Conservation (phyloP, 2,797 vertebrate genomes). For the Peromyscus aztecus region DNA sequence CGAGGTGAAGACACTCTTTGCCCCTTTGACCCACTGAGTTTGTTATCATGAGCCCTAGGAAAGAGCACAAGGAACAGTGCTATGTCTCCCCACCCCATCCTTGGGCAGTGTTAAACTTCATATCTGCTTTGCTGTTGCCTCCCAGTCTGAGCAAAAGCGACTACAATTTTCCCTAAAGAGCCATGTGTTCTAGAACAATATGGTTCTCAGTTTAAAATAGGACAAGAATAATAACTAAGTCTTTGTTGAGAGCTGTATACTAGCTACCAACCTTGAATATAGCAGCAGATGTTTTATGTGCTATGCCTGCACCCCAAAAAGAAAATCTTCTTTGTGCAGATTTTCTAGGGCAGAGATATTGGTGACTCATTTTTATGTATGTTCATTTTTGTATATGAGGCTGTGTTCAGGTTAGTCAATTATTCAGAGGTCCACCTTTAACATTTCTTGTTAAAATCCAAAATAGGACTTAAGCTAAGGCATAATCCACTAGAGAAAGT, state of each 20-base stretch:
- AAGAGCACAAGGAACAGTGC: too few relatives aligned
- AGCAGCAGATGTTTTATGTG: neutral
- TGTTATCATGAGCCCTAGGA: neutral
- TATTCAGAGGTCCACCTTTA: neutral
- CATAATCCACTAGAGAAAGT: neutral
- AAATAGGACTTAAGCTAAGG: neutral
- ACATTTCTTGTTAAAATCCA: constrained; percentile 15
- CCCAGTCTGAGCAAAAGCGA: neutral
- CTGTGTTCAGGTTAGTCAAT: neutral
- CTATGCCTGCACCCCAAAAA: neutral
- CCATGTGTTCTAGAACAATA: neutral
- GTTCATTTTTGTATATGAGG: neutral
- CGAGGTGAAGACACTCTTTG: neutral
- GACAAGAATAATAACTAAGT: neutral
- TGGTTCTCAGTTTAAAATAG: neutral
- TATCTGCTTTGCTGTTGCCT: neutral
- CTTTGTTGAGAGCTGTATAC: neutral
- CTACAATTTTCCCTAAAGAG: neutral
- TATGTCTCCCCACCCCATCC: neutral
- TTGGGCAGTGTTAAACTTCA: neutral
- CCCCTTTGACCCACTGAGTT: neutral
- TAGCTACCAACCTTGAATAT: neutral
- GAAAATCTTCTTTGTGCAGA: neutral
- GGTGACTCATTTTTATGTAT: neutral
- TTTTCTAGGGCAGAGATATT: neutral